Percentiles rank a stretch among this genome's conserved stretches.
These are phyloP conservation scores for Hemicordylus capensis DNA, from an alignment of 2,113 vertebrate genomes.

Conservation along the genomic window DNA sequence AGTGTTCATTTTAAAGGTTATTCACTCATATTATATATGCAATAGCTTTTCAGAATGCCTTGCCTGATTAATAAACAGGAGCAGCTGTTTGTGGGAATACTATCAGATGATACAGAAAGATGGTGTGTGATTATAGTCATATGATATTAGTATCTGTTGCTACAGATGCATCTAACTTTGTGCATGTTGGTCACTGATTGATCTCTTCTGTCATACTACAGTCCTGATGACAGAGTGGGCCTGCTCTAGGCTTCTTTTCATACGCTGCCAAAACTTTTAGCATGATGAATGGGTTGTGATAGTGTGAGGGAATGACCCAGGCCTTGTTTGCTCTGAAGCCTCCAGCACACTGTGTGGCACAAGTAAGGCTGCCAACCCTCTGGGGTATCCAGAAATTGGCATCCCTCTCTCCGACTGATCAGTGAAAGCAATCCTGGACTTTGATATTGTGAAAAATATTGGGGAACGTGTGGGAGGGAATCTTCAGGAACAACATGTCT, in stretches of 20 bases:
- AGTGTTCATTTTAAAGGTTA: neutral
- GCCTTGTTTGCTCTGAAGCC: neutral
- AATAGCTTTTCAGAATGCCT: slow-evolving; percentile 17
- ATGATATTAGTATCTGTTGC: neutral
- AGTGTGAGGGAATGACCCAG: no score
- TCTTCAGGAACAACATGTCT: no score
- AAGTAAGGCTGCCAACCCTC: no score
- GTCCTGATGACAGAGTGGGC: neutral
- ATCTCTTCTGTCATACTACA: neutral
- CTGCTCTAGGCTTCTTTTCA: neutral
- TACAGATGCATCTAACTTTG: neutral
- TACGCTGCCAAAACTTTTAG: neutral
- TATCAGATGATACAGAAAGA: neutral
- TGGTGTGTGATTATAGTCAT: neutral
- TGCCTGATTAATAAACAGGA: slow-evolving; percentile 4
- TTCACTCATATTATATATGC: slow-evolving; percentile 2
- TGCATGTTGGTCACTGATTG: neutral
- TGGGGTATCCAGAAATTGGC: no score
- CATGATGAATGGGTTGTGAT: neutral
- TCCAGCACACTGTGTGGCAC: no score
- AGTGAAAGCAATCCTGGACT: no score
- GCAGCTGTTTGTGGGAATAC: neutral
- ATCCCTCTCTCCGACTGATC: no score
- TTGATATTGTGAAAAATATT: no score
- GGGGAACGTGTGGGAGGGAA: no score